Evolutionary conservation across 2,113 vertebrate genomes (phyloP).

Genomic region (Ammospiza nelsoni): DNA sequence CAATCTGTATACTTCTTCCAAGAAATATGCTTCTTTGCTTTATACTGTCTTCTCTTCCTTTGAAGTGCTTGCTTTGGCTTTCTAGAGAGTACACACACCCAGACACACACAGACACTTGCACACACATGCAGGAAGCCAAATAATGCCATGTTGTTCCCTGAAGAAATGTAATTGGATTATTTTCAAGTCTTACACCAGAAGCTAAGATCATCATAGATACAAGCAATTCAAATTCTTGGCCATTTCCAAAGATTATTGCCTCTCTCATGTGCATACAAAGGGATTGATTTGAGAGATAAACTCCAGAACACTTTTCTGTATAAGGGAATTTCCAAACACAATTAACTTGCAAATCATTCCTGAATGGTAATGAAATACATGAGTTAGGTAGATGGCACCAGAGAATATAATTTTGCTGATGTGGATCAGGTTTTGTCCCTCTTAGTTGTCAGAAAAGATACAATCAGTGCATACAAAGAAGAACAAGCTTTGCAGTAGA

Average conservation of each 20-base stretch:
- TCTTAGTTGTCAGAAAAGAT: conserved; percentile 16
- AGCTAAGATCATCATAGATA: conserved; percentile 33
- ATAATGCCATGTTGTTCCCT: not conserved
- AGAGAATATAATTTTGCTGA: not conserved
- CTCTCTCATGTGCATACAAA: not conserved
- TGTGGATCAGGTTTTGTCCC: conserved; percentile 6
- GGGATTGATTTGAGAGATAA: conserved; percentile 24
- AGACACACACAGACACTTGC: no score
- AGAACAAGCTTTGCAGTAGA: not conserved
- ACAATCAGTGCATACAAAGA: not conserved
- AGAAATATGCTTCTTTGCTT: not conserved
- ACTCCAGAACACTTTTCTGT: not conserved
- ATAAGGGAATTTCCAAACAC: not conserved
- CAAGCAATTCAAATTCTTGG: conserved; percentile 45
- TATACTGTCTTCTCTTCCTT: conserved; percentile 13
- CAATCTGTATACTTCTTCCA: conserved; percentile 31
- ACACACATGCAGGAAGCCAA: not conserved
- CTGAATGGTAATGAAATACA: conserved; percentile 3
- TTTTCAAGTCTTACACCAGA: conserved; percentile 10
- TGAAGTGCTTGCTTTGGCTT: conserved; percentile 41
- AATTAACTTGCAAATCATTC: conserved; percentile 50
- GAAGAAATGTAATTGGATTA: conserved; percentile 37
- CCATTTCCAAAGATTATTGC: conserved; percentile 20
- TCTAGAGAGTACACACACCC: not conserved
- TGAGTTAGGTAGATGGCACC: not conserved